Conservation (phyloP, 1,140 invertebrate species). For the Aphelenchoides avenae region DNA sequence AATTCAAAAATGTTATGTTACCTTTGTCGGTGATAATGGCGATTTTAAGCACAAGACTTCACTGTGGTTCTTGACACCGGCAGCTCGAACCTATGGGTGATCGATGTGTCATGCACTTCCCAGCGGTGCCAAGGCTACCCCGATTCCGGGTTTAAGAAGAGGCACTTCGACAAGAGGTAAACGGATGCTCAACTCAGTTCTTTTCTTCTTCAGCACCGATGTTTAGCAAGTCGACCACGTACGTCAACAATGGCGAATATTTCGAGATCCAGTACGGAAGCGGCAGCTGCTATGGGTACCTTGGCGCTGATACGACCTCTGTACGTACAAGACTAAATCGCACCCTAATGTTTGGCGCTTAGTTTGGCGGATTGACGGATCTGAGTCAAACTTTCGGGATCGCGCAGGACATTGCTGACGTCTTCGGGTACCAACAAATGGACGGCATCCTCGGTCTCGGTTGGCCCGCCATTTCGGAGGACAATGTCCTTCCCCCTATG, state of each 20-base stretch:
- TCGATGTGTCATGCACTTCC: constrained; percentile 36
- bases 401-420: constrained; percentile 22
- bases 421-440: constrained; percentile 22
- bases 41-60: constrained; percentile 23
- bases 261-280: constrained; percentile 45
- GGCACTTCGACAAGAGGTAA: constrained; percentile 16
- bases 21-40: too few species aligned
- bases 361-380: constrained; percentile 37
- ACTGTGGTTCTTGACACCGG: constrained; percentile 44
- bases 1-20: not conserved
- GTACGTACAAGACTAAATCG: constrained; percentile 3
- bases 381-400: constrained; percentile 33
- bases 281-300: constrained; percentile 32
- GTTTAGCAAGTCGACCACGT: constrained; percentile 35
- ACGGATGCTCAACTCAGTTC: constrained; percentile 38
- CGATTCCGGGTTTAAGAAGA: too few species aligned
- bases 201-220: too few species aligned
- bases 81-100: constrained; percentile 43
- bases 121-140: constrained; percentile 39
- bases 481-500: constrained; percentile 20
- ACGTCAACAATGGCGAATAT: constrained; percentile 13
- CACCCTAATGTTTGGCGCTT: too few species aligned
- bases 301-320: constrained; percentile 14
- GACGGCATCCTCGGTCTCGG: constrained; percentile 36
- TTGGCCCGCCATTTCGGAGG: constrained; percentile 28